A percentile compares a stretch with the other conserved stretches of the same genome.
Evolutionary conservation across 2,888 invertebrate species (phyloP).

Genomic region (Stenolophus ochropezus): DNA sequence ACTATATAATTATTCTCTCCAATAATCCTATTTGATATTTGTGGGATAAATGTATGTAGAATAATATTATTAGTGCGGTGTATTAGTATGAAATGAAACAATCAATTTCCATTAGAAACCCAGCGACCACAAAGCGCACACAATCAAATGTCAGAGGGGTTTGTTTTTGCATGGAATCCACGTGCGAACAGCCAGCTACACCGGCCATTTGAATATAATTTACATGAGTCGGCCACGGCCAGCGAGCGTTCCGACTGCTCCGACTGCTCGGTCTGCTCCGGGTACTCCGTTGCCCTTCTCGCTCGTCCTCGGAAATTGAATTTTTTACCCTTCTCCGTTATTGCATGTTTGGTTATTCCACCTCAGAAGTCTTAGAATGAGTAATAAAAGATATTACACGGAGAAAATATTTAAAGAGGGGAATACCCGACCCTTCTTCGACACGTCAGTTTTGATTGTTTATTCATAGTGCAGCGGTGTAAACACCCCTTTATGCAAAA

Average conservation of each 20-base stretch:
- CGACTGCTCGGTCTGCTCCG: background rate
- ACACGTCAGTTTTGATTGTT: constrained; percentile 11
- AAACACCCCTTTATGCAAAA: background rate
- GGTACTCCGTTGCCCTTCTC: background rate
- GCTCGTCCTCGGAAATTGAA: constrained; percentile 49
- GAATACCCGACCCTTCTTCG: background rate
- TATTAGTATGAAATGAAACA: background rate
- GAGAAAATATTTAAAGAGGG: constrained; percentile 25
- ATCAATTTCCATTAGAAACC: background rate
- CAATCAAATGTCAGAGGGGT: background rate
- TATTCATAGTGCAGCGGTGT: constrained; percentile 12
- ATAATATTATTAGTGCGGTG: too few relatives aligned
- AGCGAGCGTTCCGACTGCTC: background rate
- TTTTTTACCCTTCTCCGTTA: constrained; percentile 52
- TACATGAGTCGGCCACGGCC: constrained; percentile 17
- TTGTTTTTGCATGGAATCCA: constrained; percentile 1
- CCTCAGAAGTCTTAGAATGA: constrained; percentile 47
- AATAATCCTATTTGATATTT: too few relatives aligned
- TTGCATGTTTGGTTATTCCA: constrained; percentile 48
- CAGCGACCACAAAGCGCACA: background rate
- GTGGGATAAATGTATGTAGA: too few relatives aligned
- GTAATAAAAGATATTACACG: constrained; percentile 47
- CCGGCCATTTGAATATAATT: constrained; percentile 54
- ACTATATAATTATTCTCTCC: too few relatives aligned
- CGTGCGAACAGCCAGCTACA: constrained; percentile 30